A percentile compares a stretch with the other conserved stretches of the same genome.
phyloP scores from a whole-genome alignment of 2,113 vertebrate species.

The Hemichromis elongatus region DNA sequence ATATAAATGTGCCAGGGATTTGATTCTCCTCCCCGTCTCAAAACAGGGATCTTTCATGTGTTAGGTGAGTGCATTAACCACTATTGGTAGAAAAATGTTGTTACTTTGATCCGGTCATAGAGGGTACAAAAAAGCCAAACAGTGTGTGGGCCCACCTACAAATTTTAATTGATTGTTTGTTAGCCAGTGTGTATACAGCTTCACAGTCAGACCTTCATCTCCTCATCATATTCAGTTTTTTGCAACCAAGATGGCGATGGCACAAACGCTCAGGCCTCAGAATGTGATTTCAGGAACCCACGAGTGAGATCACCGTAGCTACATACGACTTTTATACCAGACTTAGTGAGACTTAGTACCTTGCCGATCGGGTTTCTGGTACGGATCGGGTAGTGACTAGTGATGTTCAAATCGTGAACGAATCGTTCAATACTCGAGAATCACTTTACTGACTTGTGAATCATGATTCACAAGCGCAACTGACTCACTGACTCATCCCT shows the following conservation, averaged over 20 bases:
- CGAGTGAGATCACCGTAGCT: not conserved
- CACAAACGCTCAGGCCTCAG: not conserved
- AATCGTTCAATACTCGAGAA: too few species aligned
- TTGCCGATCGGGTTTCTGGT: too few species aligned
- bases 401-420: too few species aligned
- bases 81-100: not conserved
- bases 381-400: too few species aligned
- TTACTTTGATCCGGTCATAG: not conserved
- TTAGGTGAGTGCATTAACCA: not conserved
- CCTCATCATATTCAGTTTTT: not conserved
- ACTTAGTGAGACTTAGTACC: not conserved
- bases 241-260: not conserved
- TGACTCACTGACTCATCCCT: too few species aligned
- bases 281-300: not conserved
- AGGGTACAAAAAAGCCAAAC: rapidly evolving
- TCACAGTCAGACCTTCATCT: not conserved
- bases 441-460: too few species aligned
- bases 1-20: not conserved
- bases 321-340: not conserved
- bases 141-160: not conserved
- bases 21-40: not conserved
- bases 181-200: too few species aligned
- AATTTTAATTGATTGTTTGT: not conserved
- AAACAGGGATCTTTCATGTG: not conserved
- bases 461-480: too few species aligned